These are phyloP conservation scores for Parasteatoda lunata DNA, from an alignment of 2,888 invertebrate genomes.

Conservation along the genomic window DNA sequence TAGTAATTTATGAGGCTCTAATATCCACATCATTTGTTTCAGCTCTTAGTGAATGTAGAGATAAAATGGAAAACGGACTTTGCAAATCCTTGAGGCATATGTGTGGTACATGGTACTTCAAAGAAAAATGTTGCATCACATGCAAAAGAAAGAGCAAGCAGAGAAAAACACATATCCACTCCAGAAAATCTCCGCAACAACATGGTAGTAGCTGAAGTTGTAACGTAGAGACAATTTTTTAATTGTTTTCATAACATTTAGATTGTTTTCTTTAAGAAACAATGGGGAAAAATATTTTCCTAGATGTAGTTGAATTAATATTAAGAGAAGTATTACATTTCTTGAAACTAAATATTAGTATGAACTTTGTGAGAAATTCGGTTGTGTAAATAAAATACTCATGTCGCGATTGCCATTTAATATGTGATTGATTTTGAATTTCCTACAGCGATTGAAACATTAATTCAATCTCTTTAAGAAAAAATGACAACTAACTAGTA, in stretches of 20 bases:
- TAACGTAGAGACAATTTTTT: not conserved
- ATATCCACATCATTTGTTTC: constrained; percentile 2
- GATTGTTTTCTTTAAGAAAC: not conserved
- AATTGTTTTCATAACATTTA: not conserved
- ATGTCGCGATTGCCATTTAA: no score
- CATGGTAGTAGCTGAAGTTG: constrained; percentile 5
- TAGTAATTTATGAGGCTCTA: no score
- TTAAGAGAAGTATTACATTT: not conserved
- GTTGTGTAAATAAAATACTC: no score
- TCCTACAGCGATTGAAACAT: no score
- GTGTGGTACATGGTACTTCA: constrained; percentile 72
- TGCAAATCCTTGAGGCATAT: constrained; percentile 72
- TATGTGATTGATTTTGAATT: no score
- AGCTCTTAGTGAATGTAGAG: constrained; percentile 70
- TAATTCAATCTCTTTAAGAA: no score
- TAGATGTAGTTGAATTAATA: not conserved
- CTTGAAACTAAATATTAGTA: not conserved
- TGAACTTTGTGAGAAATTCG: not conserved
- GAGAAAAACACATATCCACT: constrained; percentile 18
- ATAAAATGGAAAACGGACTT: constrained; percentile 71
- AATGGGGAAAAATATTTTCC: not conserved
- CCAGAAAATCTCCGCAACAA: not conserved
- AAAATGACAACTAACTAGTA: no score
- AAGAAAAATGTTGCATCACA: constrained; percentile 72
- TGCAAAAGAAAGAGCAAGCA: constrained; percentile 70